Base-by-base conservation (phyloP, 2,888 invertebrate species). In the Papilio demoleus region DNA sequence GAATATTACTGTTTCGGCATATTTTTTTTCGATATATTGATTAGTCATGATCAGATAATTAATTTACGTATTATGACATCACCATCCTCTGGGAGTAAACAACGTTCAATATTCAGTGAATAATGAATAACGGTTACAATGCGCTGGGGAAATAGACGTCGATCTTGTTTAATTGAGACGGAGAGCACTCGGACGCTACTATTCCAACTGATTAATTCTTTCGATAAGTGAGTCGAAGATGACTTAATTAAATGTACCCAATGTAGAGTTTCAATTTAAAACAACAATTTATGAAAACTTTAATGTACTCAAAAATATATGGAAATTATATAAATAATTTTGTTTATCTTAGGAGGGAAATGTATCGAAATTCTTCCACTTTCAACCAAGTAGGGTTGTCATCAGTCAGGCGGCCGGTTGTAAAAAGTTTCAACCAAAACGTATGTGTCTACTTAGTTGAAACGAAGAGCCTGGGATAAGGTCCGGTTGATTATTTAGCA, bases 111-210 rank as follows among this genome's bases (percentile, higher is more conserved):
- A 17, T 59, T 65, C 70, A 68, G 70, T 59, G 70, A 71, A 71
- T 71, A 71, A 73, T 74, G 72, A 75, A 72, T 71, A 74, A 75
- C 73, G 74, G 72, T 67, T 70, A 65, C 70, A 63, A 71, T 75
- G 73, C 77, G 67, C 73, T 34, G 40, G 75, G 75, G 79, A 75
- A 75, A 74, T 72, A 71, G 72, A 73, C 67, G 78, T 79, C 80
- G 78, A 79, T 81, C 78, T 75, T 63, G 61, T 73, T 72, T 77
- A 78, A 81, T 78, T 76, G 73, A 77, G 76, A 76, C 71, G 73
- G 70, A 76, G 72, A 76, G 72, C 73, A 69, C 71, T 64, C 45
- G 61, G 66, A 71, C 68, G 61, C 17, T 62, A 65, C 61, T 36
- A 70, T 69, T 65, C 60, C 61, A 66, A 70, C 45, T 66, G 65